Evolutionary conservation across 2,888 invertebrate species (phyloP), one percentile per base, ranked within the genome.

Genomic region (Aphodius granarius): DNA sequence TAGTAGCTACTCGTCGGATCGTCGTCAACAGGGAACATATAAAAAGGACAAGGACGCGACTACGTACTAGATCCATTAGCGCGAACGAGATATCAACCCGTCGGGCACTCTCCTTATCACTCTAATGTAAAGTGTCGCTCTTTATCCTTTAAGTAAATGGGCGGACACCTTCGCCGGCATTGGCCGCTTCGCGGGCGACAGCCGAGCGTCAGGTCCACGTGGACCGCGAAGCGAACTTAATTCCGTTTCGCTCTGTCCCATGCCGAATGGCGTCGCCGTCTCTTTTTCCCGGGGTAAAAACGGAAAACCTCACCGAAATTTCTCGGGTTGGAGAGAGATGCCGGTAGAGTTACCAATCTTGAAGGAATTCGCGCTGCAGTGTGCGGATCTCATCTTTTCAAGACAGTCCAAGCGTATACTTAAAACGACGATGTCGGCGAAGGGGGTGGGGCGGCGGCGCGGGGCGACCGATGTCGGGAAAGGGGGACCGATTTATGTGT

Each of bases 91-190:
- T 76, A 77, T 75, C 73, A 74, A 71, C 72, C 70, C 66, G 71
- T 71, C 78, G 79, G 79, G 78, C 68, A 77, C 80, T 80, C 81
- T 83, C 85, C 83, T 84, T 84, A 84, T 85, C 85, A 82, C 84
- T 82, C 84, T 80, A 80, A 80, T 79, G 81, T 77, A 83, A 83
- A 86, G 85, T 85, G 85, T 84, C 84, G 84, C 84, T 85, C 85
- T 85, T 86, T 85, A 86, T 86, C 85, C 85, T 83, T 83, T 84
- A 86, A 86, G 86, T 86, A 86, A 85, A 84, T 82, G 85, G 86
- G 86, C 85, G 86, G 78, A 78, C 79, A 78, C 73, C 71, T 72
- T 65, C 20, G 70, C 76, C 73, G 78, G 21, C 72, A 85, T 85
- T 86, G 86, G 85, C 78, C 73, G 78, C 43, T 21, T 43, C 20